phyloP scores from a whole-genome alignment of 1,140 invertebrate genomes.

The Cydia splendana region DNA sequence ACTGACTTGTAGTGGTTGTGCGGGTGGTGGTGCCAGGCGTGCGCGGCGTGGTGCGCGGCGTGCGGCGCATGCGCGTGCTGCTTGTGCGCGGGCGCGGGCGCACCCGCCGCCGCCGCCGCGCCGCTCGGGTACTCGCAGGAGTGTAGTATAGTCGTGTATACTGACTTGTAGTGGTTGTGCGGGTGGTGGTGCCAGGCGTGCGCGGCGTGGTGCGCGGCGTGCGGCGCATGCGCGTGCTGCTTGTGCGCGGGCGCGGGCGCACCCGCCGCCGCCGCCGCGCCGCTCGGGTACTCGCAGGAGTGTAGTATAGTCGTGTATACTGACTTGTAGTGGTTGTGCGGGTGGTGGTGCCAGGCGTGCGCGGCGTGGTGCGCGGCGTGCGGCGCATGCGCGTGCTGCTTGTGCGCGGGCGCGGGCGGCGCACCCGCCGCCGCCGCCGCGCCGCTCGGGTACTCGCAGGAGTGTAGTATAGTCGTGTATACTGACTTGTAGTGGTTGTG shows the following conservation, averaged over 20 bases:
- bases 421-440: too few species aligned
- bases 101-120: too few species aligned
- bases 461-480: background rate
- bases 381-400: too few species aligned
- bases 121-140: conserved; percentile 20
- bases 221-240: too few species aligned
- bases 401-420: too few species aligned
- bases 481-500: conserved; percentile 70
- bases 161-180: conserved; percentile 69
- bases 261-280: too few species aligned
- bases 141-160: background rate
- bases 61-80: too few species aligned
- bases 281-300: conserved; percentile 19
- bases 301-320: conserved; percentile 29
- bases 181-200: conserved; percentile 46
- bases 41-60: conserved; percentile 25
- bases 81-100: too few species aligned
- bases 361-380: too few species aligned
- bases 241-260: too few species aligned
- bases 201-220: background rate
- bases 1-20: conserved; percentile 60
- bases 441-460: conserved; percentile 19
- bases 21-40: conserved; percentile 43
- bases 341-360: conserved; percentile 46
- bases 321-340: conserved; percentile 68